Conservation (phyloP, 2,113 vertebrate species). For the Antennarius striatus region DNA sequence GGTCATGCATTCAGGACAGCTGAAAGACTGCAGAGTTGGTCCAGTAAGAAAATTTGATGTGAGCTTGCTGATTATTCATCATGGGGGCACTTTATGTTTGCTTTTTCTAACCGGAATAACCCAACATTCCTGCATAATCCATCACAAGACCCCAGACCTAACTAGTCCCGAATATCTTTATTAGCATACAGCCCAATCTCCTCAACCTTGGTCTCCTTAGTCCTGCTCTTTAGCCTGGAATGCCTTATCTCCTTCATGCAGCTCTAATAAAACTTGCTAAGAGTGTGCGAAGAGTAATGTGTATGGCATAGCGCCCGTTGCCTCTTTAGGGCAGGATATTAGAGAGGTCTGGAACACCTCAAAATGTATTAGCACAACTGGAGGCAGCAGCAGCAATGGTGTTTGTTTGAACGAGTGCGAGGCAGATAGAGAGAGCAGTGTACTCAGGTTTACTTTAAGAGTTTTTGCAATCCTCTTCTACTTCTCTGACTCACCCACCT, state of each 20-base stretch:
- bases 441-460: background rate
- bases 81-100: constrained; percentile 10
- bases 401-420: constrained; percentile 37
- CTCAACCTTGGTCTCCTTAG: constrained; percentile 22
- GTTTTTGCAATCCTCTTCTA: background rate
- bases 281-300: constrained; percentile 26
- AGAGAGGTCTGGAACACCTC: constrained; percentile 72
- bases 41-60: constrained; percentile 20
- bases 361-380: constrained; percentile 56
- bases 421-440: constrained; percentile 3
- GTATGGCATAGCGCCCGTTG: constrained; percentile 45
- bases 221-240: constrained; percentile 47
- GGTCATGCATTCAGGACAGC: constrained; percentile 14
- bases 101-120: constrained; percentile 32
- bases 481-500: background rate
- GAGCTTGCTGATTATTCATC: constrained; percentile 33
- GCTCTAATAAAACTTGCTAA: constrained; percentile 60
- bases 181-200: constrained; percentile 35
- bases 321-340: constrained; percentile 70
- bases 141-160: constrained; percentile 21
- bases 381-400: constrained; percentile 38
- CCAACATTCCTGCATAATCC: constrained; percentile 51
- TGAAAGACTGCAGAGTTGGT: constrained; percentile 25
- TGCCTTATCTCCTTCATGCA: constrained; percentile 65
- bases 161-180: constrained; percentile 45